Conservation (phyloP, 2,113 vertebrate genomes). For the Willisornis vidua region DNA sequence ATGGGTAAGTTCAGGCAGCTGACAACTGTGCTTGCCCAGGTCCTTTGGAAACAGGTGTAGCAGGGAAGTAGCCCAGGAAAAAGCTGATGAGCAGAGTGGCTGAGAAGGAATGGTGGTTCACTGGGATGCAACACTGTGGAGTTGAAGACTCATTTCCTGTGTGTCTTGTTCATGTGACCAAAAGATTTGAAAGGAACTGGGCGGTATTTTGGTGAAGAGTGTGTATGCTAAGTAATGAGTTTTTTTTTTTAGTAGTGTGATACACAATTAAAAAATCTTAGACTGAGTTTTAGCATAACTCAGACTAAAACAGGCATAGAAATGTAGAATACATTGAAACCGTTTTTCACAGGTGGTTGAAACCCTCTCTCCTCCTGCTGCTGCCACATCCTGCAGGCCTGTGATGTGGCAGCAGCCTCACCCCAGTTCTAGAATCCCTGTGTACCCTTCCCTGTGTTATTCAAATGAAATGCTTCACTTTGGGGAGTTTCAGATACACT, state of each 20-base stretch:
- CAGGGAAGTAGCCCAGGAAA: not conserved
- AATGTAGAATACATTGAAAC: not conserved
- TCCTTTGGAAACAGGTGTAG: not conserved
- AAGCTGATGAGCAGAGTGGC: not conserved
- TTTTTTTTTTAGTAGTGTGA: not conserved
- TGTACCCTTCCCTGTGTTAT: not conserved
- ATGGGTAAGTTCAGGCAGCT: not conserved
- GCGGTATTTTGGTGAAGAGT: not conserved
- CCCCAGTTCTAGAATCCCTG: not conserved
- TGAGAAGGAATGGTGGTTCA: not conserved
- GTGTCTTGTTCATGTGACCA: not conserved
- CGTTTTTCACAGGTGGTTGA: not conserved
- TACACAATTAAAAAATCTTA: not conserved
- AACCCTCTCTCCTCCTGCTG: not conserved
- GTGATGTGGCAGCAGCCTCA: not conserved
- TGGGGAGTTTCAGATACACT: not conserved
- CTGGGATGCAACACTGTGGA: too few relatives aligned
- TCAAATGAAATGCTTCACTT: not conserved
- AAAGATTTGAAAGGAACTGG: not conserved
- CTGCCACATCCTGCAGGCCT: too few relatives aligned
- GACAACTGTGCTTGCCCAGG: not conserved
- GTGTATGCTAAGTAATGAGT: not conserved
- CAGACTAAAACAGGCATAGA: not conserved
- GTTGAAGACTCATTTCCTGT: not conserved
- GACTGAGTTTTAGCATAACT: not conserved